phyloP scores from a whole-genome alignment of 2,888 invertebrate genomes.

The Platypus cylindrus region DNA sequence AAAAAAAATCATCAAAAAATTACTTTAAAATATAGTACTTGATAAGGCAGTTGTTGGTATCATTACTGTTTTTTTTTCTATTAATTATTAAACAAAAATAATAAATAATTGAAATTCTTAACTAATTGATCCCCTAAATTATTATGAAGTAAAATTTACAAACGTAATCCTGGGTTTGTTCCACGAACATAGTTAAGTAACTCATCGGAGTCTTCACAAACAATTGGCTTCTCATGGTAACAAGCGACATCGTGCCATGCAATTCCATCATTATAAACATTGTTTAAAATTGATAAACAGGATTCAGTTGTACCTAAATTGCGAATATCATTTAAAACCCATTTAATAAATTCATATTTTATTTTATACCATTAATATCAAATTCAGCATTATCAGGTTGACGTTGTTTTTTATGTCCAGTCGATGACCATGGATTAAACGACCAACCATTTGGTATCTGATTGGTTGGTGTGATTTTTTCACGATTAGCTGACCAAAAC shows the following conservation, averaged over 20 bases:
- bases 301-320: slow-evolving; percentile 60
- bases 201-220: slow-evolving; percentile 84
- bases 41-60: slow-evolving; percentile 5
- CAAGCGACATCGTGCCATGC: slow-evolving; percentile 91
- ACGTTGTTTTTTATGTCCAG: slow-evolving; percentile 77
- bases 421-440: slow-evolving; percentile 83
- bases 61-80: background rate
- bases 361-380: slow-evolving; percentile 57
- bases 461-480: slow-evolving; percentile 75
- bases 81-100: slow-evolving; percentile 1
- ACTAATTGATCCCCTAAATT: slow-evolving; percentile 2
- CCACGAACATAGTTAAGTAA: slow-evolving; percentile 72
- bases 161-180: slow-evolving; percentile 71
- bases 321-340: slow-evolving; percentile 2
- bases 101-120: slow-evolving; percentile 7
- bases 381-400: slow-evolving; percentile 88
- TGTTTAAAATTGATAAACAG: slow-evolving; percentile 76
- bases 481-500: slow-evolving; percentile 88
- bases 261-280: slow-evolving; percentile 87
- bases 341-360: background rate
- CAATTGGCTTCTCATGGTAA: slow-evolving; percentile 84
- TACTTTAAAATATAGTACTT: no score
- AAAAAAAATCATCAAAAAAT: no score
- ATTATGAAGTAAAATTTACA: slow-evolving; percentile 40
- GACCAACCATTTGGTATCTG: slow-evolving; percentile 57